Evolutionary conservation across 2,888 invertebrate genomes (phyloP).

Genomic region (Tinea semifulvella): DNA sequence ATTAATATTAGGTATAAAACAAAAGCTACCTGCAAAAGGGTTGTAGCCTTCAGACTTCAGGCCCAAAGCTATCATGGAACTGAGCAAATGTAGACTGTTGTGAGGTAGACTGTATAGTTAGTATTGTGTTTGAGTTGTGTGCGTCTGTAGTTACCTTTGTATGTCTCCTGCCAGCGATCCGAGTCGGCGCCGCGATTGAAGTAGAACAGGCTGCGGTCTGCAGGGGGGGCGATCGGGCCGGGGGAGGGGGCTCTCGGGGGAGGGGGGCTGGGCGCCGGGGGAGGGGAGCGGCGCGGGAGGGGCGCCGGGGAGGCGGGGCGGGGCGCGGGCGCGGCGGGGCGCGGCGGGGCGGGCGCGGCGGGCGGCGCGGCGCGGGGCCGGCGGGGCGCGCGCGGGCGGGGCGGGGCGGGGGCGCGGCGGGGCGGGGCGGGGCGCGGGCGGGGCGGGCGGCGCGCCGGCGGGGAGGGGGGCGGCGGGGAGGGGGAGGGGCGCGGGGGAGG

Average conservation of each 20-base stretch:
- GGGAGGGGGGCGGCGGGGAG: slow-evolving; percentile 21
- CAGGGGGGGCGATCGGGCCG: slow-evolving; percentile 18
- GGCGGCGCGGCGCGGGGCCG: slow-evolving; percentile 25
- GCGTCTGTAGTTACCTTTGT: slow-evolving; percentile 14
- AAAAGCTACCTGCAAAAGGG: too few relatives aligned
- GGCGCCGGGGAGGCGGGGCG: slow-evolving; percentile 24
- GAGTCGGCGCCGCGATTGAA: slow-evolving; percentile 57
- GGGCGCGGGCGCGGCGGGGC: slow-evolving; percentile 19
- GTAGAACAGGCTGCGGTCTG: slow-evolving; percentile 43
- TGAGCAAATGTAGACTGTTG: too few relatives aligned
- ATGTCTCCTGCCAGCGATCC: slow-evolving; percentile 19
- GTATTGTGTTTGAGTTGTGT: slow-evolving; percentile 19
- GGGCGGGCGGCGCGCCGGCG: slow-evolving; percentile 29
- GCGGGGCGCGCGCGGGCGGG: slow-evolving; percentile 19
- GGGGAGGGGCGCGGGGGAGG: background rate
- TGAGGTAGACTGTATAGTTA: too few relatives aligned
- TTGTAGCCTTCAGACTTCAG: too few relatives aligned
- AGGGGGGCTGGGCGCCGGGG: slow-evolving; percentile 22
- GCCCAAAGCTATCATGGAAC: too few relatives aligned
- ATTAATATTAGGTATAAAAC: too few relatives aligned
- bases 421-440: slow-evolving; percentile 20
- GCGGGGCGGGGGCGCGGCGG: slow-evolving; percentile 17
- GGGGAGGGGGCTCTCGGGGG: slow-evolving; percentile 28
- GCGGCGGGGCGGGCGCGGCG: slow-evolving; percentile 35
- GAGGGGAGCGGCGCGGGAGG: slow-evolving; percentile 33